Evolutionary conservation across 2,113 vertebrate genomes (phyloP), one percentile per base, ranked within the genome.

Genomic region (Atractosteus spatula): DNA sequence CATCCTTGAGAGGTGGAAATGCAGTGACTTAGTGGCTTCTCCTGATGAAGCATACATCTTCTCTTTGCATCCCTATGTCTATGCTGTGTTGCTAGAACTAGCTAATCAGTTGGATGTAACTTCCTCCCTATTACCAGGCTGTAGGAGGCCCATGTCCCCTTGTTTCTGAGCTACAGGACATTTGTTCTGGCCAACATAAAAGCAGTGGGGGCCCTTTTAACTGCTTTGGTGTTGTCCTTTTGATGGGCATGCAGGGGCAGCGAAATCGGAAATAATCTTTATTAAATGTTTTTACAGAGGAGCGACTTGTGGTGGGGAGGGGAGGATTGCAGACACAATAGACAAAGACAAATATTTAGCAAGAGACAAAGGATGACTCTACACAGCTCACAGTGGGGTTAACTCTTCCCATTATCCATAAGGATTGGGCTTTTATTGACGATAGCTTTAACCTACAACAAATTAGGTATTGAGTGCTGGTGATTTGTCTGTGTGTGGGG

Each of bases 321-420:
- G 76, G 74, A 72, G 78, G 54, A 66, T 65, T 69, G 65, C 72
- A 84, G 81, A 87, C 90, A 88, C 90, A 91, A 91, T 91, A 91
- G 83, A 83, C 86, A 85, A 91, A 89, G 82, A 82, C 91, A 93
- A 95, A 94, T 93, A 92, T 94, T 95, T 91, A 93, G 85, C 84
- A 84, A 85, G 86, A 90, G 92, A 95, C 93, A 94, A 95, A 93
- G 87, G 84, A 71, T 72, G 64, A 73, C 83, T 83, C 80, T 16
- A 44, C 71, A 81, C 62, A 78, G 87, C 88, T 84, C 87, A 86
- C 82, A 42, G 55, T 72, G 68, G 78, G 89, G 81, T 68, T 84
- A 86, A 91, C 89, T 90, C 87, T 79, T 86, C 78, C 84, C 76
- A 85, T 92, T 92, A 85, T 91, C 79, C 79, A 75, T 67, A 75